phyloP scores from a whole-genome alignment of 2,888 invertebrate species.

The Parnassius orleans region DNA sequence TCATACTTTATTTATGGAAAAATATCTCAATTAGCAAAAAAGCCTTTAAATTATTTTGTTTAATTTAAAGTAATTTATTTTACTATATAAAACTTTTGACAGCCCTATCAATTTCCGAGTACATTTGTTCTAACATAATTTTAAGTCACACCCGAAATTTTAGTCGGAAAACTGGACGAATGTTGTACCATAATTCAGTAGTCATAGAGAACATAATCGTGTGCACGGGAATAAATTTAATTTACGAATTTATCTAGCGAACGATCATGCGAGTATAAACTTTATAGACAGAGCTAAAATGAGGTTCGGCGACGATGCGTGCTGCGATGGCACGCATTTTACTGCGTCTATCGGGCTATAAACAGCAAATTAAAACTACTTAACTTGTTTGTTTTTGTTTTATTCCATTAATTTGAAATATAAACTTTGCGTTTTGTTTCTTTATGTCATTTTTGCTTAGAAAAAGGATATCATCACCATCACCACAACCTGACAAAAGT shows the following conservation, averaged over 20 bases:
- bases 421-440: neutral
- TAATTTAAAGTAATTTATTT: neutral
- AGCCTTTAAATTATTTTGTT: neutral
- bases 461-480: neutral
- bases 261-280: slow-evolving; percentile 74
- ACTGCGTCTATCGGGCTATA: slow-evolving; percentile 20
- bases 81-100: slow-evolving; percentile 36
- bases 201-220: slow-evolving; percentile 43
- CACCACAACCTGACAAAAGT: too few relatives aligned
- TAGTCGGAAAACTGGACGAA: slow-evolving; percentile 35
- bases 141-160: slow-evolving; percentile 59
- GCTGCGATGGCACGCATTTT: slow-evolving; percentile 14
- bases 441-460: too few relatives aligned
- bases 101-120: slow-evolving; percentile 31
- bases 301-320: slow-evolving; percentile 48
- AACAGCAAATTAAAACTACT: slow-evolving; percentile 25
- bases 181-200: slow-evolving; percentile 37
- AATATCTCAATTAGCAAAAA: too few relatives aligned
- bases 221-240: slow-evolving; percentile 55
- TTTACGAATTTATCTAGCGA: slow-evolving; percentile 76
- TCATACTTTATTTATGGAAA: too few relatives aligned
- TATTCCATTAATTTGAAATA: slow-evolving; percentile 14
- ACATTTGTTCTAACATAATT: slow-evolving; percentile 53
- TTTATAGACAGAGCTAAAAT: slow-evolving; percentile 69
- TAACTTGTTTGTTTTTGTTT: slow-evolving; percentile 16